Conservation (phyloP, 2,888 invertebrate species). For the Ctenicera cuprea region DNA sequence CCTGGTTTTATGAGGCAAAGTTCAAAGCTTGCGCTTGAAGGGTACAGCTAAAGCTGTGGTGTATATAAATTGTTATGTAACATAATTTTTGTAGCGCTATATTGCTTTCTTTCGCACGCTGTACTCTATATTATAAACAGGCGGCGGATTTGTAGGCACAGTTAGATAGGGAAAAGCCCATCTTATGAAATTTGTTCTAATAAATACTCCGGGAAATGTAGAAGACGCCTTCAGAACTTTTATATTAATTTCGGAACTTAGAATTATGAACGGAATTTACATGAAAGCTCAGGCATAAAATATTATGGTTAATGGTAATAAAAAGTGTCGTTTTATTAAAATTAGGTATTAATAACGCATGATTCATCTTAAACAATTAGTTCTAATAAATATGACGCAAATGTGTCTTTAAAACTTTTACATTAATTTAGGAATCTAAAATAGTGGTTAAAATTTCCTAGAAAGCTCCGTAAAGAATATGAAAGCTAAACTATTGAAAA, state of each 20-base stretch:
- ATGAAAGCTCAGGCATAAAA: no score
- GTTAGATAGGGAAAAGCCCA: slow-evolving; percentile 24
- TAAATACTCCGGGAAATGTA: slow-evolving; percentile 9
- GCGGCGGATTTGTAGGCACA: slow-evolving; percentile 44
- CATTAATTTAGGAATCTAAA: no score
- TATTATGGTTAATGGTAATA: no score
- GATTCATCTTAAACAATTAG: no score
- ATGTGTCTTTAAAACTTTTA: no score
- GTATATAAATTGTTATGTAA: slow-evolving; percentile 54
- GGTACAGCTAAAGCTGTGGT: slow-evolving; percentile 53
- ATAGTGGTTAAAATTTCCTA: no score
- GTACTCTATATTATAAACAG: slow-evolving; percentile 46
- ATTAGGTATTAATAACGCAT: no score
- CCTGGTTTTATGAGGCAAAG: slow-evolving; percentile 64
- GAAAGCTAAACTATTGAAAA: no score
- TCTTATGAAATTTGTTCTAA: slow-evolving; percentile 44
- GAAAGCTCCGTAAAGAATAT: no score
- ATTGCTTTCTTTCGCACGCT: slow-evolving; percentile 50
- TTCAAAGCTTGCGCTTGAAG: slow-evolving; percentile 58
- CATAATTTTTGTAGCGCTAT: slow-evolving; percentile 53
- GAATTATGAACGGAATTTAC: background rate
- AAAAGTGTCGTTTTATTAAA: no score
- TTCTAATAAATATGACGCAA: no score
- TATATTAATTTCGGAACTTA: slow-evolving; percentile 14
- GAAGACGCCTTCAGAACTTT: slow-evolving; percentile 1